These are phyloP conservation scores for Allacma fusca DNA, from an alignment of 2,888 invertebrate genomes.

Conservation along the genomic window DNA sequence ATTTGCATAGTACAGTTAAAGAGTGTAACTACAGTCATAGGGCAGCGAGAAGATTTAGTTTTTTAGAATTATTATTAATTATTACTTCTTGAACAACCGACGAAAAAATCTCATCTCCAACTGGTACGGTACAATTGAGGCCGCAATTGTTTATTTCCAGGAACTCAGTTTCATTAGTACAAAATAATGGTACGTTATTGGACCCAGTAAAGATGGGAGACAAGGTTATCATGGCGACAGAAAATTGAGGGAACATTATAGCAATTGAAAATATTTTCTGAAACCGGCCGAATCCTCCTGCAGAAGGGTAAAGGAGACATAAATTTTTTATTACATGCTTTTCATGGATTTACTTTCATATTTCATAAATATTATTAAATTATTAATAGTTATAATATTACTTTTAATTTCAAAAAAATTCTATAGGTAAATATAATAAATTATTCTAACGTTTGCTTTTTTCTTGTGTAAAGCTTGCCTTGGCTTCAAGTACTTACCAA, in stretches of 20 bases:
- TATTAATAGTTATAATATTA: too few relatives aligned
- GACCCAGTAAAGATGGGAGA: constrained; percentile 45
- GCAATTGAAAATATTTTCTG: constrained; percentile 28
- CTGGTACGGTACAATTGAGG: constrained; percentile 28
- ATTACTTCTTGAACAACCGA: constrained; percentile 57
- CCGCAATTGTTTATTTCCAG: constrained; percentile 5
- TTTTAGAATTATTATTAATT: neutral
- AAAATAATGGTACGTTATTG: constrained; percentile 41
- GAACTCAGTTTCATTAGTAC: constrained; percentile 41
- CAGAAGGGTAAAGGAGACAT: neutral
- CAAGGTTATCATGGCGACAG: constrained; percentile 43
- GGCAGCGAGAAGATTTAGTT: too few relatives aligned
- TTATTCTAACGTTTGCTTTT: neutral
- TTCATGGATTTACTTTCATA: too few relatives aligned
- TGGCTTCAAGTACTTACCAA: constrained; percentile 39
- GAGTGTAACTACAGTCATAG: too few relatives aligned
- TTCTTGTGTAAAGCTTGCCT: too few relatives aligned
- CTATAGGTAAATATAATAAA: constrained; percentile 4
- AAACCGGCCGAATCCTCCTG: constrained; percentile 43
- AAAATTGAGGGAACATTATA: constrained; percentile 42
- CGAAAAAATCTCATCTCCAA: constrained; percentile 39
- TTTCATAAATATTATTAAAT: too few relatives aligned
- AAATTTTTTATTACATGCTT: too few relatives aligned
- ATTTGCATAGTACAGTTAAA: too few relatives aligned
- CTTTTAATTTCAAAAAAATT: neutral